Percentiles rank a stretch among this genome's conserved stretches.
Conservation (phyloP, 2,888 invertebrate genomes). For the Zygaena filipendulae region DNA sequence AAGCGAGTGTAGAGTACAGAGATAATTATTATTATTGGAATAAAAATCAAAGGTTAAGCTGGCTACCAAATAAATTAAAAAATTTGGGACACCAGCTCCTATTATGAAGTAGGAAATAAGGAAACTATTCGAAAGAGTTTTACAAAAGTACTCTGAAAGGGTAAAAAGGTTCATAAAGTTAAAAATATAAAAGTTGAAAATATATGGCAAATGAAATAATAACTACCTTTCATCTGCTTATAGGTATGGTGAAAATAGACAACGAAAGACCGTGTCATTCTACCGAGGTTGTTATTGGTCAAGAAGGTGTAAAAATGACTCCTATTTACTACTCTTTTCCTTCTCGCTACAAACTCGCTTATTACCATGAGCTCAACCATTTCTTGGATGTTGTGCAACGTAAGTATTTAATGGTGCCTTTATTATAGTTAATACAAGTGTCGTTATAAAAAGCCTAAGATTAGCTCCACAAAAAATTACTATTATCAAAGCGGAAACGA, state of each 20-base stretch:
- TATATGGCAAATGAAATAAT: too few species aligned
- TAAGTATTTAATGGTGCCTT: conserved; percentile 25
- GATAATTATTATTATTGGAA: background rate
- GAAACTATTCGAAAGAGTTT: too few species aligned
- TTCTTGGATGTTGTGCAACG: conserved; percentile 68
- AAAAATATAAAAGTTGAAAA: too few species aligned
- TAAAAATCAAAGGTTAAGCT: background rate
- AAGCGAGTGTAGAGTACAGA: conserved; percentile 20
- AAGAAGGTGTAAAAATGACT: conserved; percentile 40
- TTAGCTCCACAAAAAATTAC: too few species aligned
- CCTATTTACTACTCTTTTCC: conserved; percentile 73
- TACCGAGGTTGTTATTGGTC: conserved; percentile 40
- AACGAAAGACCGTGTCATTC: conserved; percentile 63
- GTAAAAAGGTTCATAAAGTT: too few species aligned
- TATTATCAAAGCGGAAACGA: too few species aligned
- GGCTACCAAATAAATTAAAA: background rate
- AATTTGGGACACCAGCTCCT: too few species aligned
- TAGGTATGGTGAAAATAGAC: conserved; percentile 58
- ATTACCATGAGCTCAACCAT: conserved; percentile 67
- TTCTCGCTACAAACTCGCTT: conserved; percentile 65
- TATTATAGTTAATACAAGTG: too few species aligned
- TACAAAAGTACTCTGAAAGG: too few species aligned
- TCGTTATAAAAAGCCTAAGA: too few species aligned
- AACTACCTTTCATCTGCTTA: too few species aligned
- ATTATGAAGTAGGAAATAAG: too few species aligned